A percentile compares a stretch with the other conserved stretches of the same genome.
These are phyloP conservation scores for Dendrocincla fuliginosa DNA, from an alignment of 2,797 vertebrate species.

Conservation along the genomic window DNA sequence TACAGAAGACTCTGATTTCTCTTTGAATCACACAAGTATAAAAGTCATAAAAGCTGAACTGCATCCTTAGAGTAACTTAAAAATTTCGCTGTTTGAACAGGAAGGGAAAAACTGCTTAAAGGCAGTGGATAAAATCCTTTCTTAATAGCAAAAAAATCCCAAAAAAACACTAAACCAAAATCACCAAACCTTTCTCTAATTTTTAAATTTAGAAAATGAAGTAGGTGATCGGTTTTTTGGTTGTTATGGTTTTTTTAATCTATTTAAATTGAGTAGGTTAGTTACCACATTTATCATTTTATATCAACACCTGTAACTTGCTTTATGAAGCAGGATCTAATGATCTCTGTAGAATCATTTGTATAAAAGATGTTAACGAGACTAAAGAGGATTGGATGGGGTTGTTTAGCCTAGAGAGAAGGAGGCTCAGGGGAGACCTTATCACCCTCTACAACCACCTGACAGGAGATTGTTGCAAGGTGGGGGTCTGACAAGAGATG, in stretches of 20 bases:
- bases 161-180: fast-evolving
- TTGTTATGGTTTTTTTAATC: too few species aligned
- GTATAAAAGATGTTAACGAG: not conserved
- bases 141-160: not conserved
- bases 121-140: not conserved
- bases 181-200: not conserved
- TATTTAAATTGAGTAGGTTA: not conserved
- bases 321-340: not conserved
- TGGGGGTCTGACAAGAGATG: not conserved
- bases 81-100: not conserved
- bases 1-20: not conserved
- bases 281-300: not conserved
- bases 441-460: fast-evolving
- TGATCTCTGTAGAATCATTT: not conserved
- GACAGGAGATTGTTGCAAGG: not conserved
- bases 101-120: not conserved
- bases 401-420: not conserved
- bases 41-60: not conserved
- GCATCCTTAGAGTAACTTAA: not conserved
- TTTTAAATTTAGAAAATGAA: not conserved
- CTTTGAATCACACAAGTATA: not conserved
- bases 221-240: not conserved
- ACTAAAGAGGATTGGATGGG: fast-evolving
- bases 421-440: not conserved
- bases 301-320: not conserved